Percentiles rank a stretch among this genome's conserved stretches.
phyloP scores from a whole-genome alignment of 2,888 invertebrate genomes.

The Hypomecis punctinalis region DNA sequence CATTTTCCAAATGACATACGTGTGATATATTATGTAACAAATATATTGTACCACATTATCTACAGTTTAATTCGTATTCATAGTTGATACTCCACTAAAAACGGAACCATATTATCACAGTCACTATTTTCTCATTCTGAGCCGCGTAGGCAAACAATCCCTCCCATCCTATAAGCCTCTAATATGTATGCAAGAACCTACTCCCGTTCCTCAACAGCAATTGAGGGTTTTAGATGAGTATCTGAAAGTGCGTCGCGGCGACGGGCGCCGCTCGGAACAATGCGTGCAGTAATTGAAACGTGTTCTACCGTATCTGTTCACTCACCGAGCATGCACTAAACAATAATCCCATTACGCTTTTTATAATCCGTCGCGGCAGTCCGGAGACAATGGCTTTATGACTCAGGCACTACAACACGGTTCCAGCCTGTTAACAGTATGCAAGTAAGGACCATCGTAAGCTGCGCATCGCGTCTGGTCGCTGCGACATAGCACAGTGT shows the following conservation, averaged over 20 bases:
- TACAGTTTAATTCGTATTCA: background rate
- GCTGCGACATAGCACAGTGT: no score
- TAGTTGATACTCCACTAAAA: background rate
- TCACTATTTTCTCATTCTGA: background rate
- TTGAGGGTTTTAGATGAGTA: conserved; percentile 33
- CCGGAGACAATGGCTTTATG: conserved; percentile 71
- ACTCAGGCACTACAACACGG: conserved; percentile 52
- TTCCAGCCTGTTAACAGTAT: conserved; percentile 21
- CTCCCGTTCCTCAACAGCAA: conserved; percentile 21
- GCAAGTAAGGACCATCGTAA: no score
- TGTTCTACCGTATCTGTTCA: conserved; percentile 61
- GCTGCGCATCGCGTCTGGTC: no score
- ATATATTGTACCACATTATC: no score
- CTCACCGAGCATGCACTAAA: conserved; percentile 57
- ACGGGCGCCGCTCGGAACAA: conserved; percentile 57
- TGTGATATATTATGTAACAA: no score
- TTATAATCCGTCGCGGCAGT: conserved; percentile 69
- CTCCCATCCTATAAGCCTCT: conserved; percentile 7
- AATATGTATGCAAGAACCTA: conserved; percentile 5
- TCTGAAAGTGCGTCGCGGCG: conserved; percentile 34
- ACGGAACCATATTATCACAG: background rate
- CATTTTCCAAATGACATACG: no score
- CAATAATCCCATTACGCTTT: conserved; percentile 76
- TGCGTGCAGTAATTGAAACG: conserved; percentile 73
- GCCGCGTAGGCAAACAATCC: background rate